These are phyloP conservation scores for Grammomys surdaster DNA, from an alignment of 2,113 vertebrate species.

Conservation along the genomic window DNA sequence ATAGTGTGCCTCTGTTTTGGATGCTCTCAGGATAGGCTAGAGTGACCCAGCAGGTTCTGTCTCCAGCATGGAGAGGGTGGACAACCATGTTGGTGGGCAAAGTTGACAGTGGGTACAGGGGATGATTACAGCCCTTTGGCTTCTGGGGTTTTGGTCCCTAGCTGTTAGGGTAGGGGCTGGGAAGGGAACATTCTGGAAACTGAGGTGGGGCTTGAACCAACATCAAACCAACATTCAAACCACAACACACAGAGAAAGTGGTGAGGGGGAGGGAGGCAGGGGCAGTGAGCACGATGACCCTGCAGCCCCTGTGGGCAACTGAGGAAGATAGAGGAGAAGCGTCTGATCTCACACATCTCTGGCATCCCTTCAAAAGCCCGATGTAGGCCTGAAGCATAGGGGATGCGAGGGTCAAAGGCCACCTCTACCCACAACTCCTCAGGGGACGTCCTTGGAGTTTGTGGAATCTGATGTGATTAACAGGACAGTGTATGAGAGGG, in stretches of 20 bases:
- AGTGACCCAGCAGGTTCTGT: background rate
- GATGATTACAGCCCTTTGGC: background rate
- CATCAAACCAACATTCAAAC: constrained; percentile 43
- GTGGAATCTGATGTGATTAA: background rate
- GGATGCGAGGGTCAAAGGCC: background rate
- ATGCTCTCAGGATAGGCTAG: background rate
- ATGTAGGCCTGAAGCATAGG: background rate
- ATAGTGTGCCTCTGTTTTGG: background rate
- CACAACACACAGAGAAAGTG: constrained; percentile 13
- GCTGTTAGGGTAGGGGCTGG: constrained; percentile 27
- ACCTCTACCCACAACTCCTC: background rate
- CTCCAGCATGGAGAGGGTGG: background rate
- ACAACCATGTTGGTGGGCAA: background rate
- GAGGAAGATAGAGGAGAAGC: background rate
- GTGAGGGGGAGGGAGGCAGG: background rate
- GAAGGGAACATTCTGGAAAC: constrained; percentile 4
- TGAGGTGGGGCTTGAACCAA: background rate
- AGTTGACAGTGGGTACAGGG: background rate
- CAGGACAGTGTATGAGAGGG: background rate
- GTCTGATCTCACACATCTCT: background rate
- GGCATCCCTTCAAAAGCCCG: background rate
- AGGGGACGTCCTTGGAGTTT: background rate
- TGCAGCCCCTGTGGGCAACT: background rate
- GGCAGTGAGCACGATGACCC: background rate
- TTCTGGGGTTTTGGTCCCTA: background rate